These are phyloP conservation scores for Dreissena rostriformis DNA, from an alignment of 1,140 invertebrate genomes.

Conservation along the genomic window DNA sequence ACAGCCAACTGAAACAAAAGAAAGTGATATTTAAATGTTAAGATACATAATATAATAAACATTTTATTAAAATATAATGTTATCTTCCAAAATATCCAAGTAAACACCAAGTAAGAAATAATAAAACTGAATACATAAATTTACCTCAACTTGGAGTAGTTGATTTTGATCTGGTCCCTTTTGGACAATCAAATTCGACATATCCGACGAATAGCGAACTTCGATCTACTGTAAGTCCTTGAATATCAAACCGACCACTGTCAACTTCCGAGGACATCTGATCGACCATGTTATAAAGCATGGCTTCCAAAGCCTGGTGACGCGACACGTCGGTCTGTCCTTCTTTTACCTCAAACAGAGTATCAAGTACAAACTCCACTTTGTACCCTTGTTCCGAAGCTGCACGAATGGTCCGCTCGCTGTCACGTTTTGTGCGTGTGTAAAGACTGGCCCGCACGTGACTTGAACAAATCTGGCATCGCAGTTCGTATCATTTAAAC, in stretches of 20 bases:
- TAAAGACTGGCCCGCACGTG: slow-evolving; percentile 13
- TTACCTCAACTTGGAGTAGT: slow-evolving; percentile 23
- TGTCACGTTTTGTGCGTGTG: slow-evolving; percentile 1
- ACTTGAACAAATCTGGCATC: slow-evolving; percentile 26
- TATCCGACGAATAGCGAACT: slow-evolving; percentile 2
- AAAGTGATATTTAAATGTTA: too few species aligned
- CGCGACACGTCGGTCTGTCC: not conserved
- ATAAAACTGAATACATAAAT: not conserved
- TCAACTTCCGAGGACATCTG: not conserved
- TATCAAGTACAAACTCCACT: slow-evolving; percentile 7
- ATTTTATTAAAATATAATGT: too few species aligned
- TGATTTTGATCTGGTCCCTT: slow-evolving; percentile 7
- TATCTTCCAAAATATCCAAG: not conserved
- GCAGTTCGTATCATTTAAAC: slow-evolving; percentile 3
- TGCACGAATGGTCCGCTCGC: not conserved
- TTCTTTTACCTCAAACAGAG: not conserved
- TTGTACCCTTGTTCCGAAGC: not conserved
- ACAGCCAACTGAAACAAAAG: slow-evolving; percentile 18
- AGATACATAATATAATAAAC: too few species aligned
- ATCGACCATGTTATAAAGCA: slow-evolving; percentile 14
- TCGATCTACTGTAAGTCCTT: not conserved
- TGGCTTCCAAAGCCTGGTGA: not conserved
- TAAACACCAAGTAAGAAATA: not conserved
- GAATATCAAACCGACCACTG: slow-evolving; percentile 3
- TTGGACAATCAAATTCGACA: not conserved